Evolutionary conservation across 2,113 vertebrate genomes (phyloP).

Genomic region (Pluvialis apricaria): DNA sequence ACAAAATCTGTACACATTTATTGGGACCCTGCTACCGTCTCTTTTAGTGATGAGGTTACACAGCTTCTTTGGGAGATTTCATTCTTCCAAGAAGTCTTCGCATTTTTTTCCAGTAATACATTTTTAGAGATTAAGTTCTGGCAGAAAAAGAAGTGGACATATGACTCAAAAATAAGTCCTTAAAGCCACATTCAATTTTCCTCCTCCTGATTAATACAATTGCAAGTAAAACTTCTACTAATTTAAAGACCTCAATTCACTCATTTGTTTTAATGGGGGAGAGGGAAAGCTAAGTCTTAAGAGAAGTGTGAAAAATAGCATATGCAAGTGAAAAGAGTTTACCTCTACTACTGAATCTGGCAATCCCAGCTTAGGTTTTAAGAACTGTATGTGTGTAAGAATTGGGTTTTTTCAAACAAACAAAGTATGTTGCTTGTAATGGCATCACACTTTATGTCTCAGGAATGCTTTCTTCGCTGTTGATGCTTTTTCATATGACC

Average conservation of each 20-base stretch:
- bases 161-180: neutral
- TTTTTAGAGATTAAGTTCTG: neutral
- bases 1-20: neutral
- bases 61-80: neutral
- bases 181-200: neutral
- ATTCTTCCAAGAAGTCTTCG: neutral
- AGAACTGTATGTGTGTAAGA: neutral
- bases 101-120: neutral
- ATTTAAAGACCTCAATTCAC: neutral
- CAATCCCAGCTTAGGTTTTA: neutral
- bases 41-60: neutral
- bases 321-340: neutral
- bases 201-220: neutral
- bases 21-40: neutral
- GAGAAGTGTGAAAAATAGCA: neutral
- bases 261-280: neutral
- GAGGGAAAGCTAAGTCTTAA: neutral
- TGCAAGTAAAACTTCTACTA: neutral
- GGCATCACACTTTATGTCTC: neutral
- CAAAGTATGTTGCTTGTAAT: neutral
- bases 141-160: neutral
- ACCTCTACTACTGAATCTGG: neutral
- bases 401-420: neutral
- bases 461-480: neutral
- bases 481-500: neutral